phyloP scores from a whole-genome alignment of 2,888 invertebrate genomes.

The Onthophagus sagittarius region DNA sequence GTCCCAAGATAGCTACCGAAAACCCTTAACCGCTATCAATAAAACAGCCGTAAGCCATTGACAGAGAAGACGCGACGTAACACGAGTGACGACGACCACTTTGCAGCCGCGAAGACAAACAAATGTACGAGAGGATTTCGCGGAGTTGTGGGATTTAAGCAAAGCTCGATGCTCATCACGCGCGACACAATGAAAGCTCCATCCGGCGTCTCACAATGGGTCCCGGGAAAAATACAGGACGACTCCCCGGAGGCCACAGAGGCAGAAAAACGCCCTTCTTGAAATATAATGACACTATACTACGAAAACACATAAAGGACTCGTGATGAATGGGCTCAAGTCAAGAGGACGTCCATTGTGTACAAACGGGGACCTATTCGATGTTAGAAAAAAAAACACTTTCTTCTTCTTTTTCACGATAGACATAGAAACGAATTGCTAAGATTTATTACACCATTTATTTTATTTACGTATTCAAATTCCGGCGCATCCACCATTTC shows the following conservation, averaged over 20 bases:
- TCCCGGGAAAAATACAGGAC: background rate
- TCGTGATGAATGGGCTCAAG: conserved; percentile 10
- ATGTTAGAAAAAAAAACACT: background rate
- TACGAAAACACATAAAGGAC: conserved; percentile 10
- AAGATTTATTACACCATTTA: background rate
- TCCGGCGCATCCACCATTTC: background rate
- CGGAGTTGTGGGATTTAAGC: conserved; percentile 29
- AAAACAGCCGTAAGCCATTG: background rate
- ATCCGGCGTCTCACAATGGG: conserved; percentile 1
- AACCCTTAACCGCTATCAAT: background rate
- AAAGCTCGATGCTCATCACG: conserved; percentile 22
- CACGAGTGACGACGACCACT: background rate
- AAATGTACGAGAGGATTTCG: conserved; percentile 8
- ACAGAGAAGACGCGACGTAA: background rate
- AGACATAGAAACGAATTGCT: background rate
- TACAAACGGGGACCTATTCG: background rate
- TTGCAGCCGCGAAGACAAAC: conserved; percentile 20
- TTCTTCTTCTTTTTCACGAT: background rate
- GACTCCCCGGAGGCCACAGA: background rate
- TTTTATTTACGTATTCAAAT: background rate
- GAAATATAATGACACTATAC: conserved; percentile 13
- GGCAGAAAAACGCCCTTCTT: conserved; percentile 4
- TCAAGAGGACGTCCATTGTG: conserved; percentile 12
- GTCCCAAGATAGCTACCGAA: background rate
- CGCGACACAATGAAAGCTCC: conserved; percentile 5